Conservation (phyloP, 2,888 invertebrate species). For the Orchesella flavescens region DNA sequence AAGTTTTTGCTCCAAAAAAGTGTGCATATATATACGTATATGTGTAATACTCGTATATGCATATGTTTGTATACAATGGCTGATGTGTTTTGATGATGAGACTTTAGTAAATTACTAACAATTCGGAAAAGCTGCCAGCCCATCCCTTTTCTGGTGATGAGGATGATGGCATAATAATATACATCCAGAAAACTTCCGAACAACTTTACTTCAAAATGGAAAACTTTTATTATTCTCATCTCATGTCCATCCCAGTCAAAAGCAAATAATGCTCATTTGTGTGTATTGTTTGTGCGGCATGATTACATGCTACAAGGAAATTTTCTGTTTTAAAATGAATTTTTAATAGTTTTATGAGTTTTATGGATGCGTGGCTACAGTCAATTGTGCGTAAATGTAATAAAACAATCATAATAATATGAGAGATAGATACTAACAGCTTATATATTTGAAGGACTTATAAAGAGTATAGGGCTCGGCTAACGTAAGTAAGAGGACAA, state of each 20-base stretch:
- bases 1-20: background rate
- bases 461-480: no score
- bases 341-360: constrained; percentile 45
- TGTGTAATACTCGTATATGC: no score
- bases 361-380: constrained; percentile 29
- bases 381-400: constrained; percentile 33
- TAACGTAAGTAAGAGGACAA: no score
- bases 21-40: no score
- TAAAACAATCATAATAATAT: constrained; percentile 12
- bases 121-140: background rate
- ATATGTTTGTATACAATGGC: background rate
- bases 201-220: constrained; percentile 36
- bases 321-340: constrained; percentile 29
- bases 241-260: background rate
- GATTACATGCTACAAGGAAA: constrained; percentile 1
- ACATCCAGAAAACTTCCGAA: constrained; percentile 9
- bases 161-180: constrained; percentile 45
- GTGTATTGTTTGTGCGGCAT: background rate
- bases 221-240: constrained; percentile 5
- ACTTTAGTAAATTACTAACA: constrained; percentile 17
- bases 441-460: no score
- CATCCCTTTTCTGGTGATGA: constrained; percentile 25
- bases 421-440: no score
- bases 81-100: constrained; percentile 1
- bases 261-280: background rate